These are phyloP conservation scores for Xanthia togata DNA, from an alignment of 2,888 invertebrate species.

Conservation along the genomic window DNA sequence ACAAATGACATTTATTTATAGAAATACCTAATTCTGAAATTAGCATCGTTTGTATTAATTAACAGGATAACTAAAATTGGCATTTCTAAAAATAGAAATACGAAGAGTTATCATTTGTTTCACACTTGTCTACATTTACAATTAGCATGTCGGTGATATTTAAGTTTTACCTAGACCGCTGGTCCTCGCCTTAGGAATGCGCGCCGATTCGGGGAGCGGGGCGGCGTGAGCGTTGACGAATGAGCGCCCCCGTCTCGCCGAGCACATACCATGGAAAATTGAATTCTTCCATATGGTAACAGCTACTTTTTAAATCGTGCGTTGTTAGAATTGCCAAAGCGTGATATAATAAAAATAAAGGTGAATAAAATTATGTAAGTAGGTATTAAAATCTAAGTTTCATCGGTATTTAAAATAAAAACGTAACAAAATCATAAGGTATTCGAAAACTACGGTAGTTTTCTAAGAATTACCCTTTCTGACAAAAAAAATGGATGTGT, in stretches of 20 bases:
- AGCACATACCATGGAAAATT: neutral
- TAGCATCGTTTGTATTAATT: neutral
- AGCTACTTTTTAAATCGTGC: neutral
- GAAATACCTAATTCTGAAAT: neutral
- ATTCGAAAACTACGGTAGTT: too few species aligned
- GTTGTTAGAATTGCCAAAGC: slow-evolving; percentile 6
- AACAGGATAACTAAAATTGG: neutral
- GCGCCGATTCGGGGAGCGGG: too few species aligned
- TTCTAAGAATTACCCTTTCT: too few species aligned
- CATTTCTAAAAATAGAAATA: slow-evolving; percentile 11
- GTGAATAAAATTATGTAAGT: neutral
- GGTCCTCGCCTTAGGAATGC: too few species aligned
- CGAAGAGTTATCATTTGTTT: slow-evolving; percentile 4
- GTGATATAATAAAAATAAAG: slow-evolving; percentile 6
- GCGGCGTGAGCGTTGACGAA: too few species aligned
- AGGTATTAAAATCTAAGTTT: neutral
- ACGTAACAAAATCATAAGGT: neutral
- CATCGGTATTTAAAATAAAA: neutral
- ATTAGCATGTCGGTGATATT: neutral
- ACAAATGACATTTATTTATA: neutral
- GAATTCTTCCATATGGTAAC: neutral
- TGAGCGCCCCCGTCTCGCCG: too few species aligned
- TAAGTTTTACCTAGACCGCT: neutral
- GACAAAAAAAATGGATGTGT: too few species aligned
- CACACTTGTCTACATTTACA: neutral